phyloP scores from a whole-genome alignment of 2,888 invertebrate genomes.

The Napeogenes sylphis region DNA sequence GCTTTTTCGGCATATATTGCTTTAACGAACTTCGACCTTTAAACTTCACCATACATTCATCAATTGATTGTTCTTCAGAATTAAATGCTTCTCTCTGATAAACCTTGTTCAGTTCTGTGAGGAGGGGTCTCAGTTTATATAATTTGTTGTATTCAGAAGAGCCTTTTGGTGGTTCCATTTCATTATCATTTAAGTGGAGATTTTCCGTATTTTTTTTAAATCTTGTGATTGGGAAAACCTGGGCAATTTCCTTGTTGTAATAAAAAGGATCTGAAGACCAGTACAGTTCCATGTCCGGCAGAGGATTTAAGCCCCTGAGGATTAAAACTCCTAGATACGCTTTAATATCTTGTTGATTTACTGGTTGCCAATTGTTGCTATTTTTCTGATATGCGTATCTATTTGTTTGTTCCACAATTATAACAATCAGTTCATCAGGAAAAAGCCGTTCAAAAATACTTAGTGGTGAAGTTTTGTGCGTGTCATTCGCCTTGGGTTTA shows the following conservation, averaged over 20 bases:
- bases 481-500: slow-evolving; percentile 26
- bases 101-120: slow-evolving; percentile 21
- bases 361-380: slow-evolving; percentile 34
- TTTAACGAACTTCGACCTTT: slow-evolving; percentile 34
- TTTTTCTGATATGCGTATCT: slow-evolving; percentile 36
- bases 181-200: slow-evolving; percentile 28
- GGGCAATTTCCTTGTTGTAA: slow-evolving; percentile 35
- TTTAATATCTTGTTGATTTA: slow-evolving; percentile 34
- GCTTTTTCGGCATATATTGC: slow-evolving; percentile 31
- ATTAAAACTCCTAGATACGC: slow-evolving; percentile 37
- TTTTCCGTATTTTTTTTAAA: slow-evolving; percentile 27
- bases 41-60: slow-evolving; percentile 34
- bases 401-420: slow-evolving; percentile 37
- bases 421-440: slow-evolving; percentile 32
- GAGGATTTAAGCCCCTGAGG: slow-evolving; percentile 41
- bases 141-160: slow-evolving; percentile 24
- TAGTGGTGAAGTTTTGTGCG: slow-evolving; percentile 26
- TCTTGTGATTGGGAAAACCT: slow-evolving; percentile 34
- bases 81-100: slow-evolving; percentile 20
- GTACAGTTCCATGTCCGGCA: slow-evolving; percentile 38
- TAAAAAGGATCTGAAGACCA: slow-evolving; percentile 40
- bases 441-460: slow-evolving; percentile 35
- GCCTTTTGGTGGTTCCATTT: slow-evolving; percentile 17
- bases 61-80: slow-evolving; percentile 13
- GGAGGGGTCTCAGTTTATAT: slow-evolving; percentile 25